A percentile compares a stretch with the other conserved stretches of the same genome.
These are phyloP conservation scores for Eulemur macaco DNA, from an alignment of 2,113 vertebrate species.

Conservation along the genomic window DNA sequence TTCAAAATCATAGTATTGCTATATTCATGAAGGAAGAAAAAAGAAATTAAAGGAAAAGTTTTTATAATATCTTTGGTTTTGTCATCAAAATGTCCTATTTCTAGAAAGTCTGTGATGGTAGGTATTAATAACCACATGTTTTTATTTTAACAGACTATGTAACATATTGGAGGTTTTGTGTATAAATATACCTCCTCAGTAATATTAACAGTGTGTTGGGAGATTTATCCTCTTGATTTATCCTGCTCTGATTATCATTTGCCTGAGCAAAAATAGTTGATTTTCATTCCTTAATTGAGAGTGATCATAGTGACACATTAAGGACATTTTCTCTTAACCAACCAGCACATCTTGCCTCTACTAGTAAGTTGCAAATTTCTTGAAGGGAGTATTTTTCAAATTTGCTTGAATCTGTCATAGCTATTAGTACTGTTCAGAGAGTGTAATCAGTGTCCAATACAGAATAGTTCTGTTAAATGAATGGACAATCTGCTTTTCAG, in stretches of 20 bases:
- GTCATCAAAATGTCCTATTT: not conserved
- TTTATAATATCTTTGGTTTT: not conserved
- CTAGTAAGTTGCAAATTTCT: not conserved
- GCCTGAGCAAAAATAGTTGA: not conserved
- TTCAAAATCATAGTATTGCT: not conserved
- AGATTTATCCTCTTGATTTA: not conserved
- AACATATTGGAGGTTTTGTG: not conserved
- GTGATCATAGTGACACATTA: not conserved
- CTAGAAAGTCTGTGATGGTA: not conserved
- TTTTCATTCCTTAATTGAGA: not conserved
- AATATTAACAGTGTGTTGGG: not conserved
- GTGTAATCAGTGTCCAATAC: not conserved
- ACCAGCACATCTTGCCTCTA: not conserved
- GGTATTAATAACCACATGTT: not conserved
- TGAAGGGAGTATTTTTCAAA: not conserved
- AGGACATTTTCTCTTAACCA: not conserved
- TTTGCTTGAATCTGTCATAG: not conserved
- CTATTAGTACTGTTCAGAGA: not conserved
- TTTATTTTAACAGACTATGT: not conserved
- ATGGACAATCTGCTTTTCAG: not conserved
- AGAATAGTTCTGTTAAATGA: not conserved
- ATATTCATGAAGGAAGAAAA: not conserved
- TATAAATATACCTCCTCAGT: not conserved
- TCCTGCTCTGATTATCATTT: not conserved
- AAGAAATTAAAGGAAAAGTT: not conserved